A percentile compares a stretch with the other conserved stretches of the same genome.
Evolutionary conservation across 2,888 invertebrate species (phyloP).

Genomic region (Acleris laterana): DNA sequence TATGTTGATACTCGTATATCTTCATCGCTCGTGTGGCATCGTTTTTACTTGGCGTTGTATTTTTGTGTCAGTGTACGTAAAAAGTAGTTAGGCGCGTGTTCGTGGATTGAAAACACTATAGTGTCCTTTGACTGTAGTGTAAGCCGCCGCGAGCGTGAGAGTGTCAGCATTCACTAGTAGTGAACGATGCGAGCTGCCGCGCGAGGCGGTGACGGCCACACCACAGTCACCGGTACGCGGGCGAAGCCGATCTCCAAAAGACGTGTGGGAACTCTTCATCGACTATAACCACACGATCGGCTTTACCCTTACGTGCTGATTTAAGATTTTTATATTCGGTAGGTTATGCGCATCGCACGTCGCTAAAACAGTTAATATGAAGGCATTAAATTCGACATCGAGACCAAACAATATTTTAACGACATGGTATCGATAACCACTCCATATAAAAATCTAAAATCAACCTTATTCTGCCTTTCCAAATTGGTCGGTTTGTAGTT

Average conservation of each 20-base stretch:
- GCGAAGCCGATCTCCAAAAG: slow-evolving; percentile 14
- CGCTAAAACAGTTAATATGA: slow-evolving; percentile 8
- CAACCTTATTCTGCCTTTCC: slow-evolving; percentile 10
- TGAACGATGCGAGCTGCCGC: slow-evolving; percentile 31
- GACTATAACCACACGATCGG: slow-evolving; percentile 21
- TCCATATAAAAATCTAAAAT: slow-evolving; percentile 12
- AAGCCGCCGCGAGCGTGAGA: slow-evolving; percentile 26
- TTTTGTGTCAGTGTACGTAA: too few relatives aligned
- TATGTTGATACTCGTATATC: too few relatives aligned
- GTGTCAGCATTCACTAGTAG: slow-evolving; percentile 34
- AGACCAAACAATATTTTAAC: slow-evolving; percentile 13
- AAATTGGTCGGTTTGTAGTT: slow-evolving; percentile 12
- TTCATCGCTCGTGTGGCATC: too few relatives aligned
- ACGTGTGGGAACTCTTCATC: not conserved
- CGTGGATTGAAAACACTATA: not conserved
- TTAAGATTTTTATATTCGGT: slow-evolving; percentile 16
- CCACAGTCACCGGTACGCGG: slow-evolving; percentile 14
- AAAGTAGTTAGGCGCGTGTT: too few relatives aligned
- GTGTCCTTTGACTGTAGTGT: slow-evolving; percentile 20
- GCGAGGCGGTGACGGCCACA: slow-evolving; percentile 30
- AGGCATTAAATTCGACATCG: not conserved
- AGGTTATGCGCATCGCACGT: not conserved
- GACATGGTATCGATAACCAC: slow-evolving; percentile 8
- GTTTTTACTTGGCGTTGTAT: too few relatives aligned
- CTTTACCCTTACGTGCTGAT: slow-evolving; percentile 29